Evolutionary conservation across 2,113 vertebrate species (phyloP).

Genomic region (Fregata magnificens): DNA sequence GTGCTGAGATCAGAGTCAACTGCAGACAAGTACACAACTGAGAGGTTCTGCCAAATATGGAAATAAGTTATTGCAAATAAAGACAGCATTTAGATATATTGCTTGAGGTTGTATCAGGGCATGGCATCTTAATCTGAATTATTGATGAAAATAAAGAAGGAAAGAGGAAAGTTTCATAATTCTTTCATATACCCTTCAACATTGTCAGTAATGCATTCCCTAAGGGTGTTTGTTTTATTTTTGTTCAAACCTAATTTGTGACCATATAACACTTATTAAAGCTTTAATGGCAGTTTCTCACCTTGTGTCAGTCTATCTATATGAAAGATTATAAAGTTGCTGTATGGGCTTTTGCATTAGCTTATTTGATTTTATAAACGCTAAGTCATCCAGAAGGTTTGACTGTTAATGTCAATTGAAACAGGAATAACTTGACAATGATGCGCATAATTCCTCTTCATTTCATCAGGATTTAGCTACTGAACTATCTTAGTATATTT

Average conservation of each 20-base stretch:
- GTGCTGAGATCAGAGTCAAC: background rate
- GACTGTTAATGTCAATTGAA: background rate
- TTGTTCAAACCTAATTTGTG: background rate
- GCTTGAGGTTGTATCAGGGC: background rate
- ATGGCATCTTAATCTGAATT: background rate
- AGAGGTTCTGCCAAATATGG: background rate
- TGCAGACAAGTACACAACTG: background rate
- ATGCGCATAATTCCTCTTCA: background rate
- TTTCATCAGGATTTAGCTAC: background rate
- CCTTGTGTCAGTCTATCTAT: rapidly evolving
- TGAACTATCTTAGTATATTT: background rate
- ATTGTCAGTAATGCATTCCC: background rate
- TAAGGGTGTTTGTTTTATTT: background rate
- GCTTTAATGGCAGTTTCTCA: background rate
- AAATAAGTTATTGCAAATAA: background rate
- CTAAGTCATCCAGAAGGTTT: background rate
- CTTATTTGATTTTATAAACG: background rate
- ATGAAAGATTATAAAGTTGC: background rate
- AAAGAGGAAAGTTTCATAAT: background rate
- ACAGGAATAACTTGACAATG: background rate
- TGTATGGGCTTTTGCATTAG: background rate
- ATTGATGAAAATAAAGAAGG: background rate
- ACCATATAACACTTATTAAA: background rate
- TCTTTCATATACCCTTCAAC: background rate
- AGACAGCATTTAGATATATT: background rate